phyloP scores from a whole-genome alignment of 2,113 vertebrate genomes.

The Clarias gariepinus region DNA sequence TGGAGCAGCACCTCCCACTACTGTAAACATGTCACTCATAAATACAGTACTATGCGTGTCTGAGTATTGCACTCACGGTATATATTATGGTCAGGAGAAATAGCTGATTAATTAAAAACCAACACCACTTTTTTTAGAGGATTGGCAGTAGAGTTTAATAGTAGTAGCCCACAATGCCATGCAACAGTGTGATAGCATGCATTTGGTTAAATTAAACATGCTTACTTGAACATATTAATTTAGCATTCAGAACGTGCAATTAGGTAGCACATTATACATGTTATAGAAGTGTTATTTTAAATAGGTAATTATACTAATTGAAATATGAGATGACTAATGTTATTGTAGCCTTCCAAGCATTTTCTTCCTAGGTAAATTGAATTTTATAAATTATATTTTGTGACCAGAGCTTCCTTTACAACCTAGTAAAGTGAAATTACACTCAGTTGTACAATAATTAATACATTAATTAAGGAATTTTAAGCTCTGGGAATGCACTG shows the following conservation, averaged over 20 bases:
- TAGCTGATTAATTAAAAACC: conserved; percentile 3
- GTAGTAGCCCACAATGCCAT: background rate
- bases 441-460: background rate
- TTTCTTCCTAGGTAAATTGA: background rate
- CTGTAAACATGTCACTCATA: conserved; percentile 7
- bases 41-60: background rate
- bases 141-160: background rate
- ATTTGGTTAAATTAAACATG: background rate
- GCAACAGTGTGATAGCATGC: background rate
- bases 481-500: no score
- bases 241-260: background rate
- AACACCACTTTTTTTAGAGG: background rate
- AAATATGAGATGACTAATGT: background rate
- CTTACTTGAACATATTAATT: background rate
- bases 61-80: background rate
- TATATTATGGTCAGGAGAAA: background rate
- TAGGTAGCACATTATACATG: background rate
- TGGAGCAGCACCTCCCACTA: background rate
- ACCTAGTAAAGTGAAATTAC: background rate
- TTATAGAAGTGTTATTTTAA: no score
- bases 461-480: background rate
- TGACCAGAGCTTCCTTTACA: background rate
- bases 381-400: background rate
- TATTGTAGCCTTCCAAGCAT: background rate
- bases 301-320: background rate